A percentile compares a stretch with the other conserved stretches of the same genome.
Conservation (phyloP, 1,140 invertebrate species). For the Ceratosolen solmsi region DNA sequence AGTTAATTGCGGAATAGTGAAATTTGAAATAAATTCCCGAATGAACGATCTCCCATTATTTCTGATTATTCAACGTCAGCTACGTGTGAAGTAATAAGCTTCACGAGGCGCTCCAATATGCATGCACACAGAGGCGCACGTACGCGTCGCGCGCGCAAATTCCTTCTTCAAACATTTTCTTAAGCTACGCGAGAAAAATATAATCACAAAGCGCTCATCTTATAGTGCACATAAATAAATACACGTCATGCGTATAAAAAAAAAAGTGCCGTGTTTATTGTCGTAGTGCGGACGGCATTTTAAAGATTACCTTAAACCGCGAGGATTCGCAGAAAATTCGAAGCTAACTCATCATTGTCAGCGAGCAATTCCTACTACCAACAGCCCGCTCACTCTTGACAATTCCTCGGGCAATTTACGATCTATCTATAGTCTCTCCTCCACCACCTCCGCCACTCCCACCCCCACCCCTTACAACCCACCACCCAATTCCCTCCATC, state of each 20-base stretch:
- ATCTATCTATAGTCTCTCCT: neutral
- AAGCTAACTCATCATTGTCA: conserved; percentile 3
- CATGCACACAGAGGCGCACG: too few species aligned
- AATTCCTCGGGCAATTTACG: neutral
- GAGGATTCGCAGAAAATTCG: conserved; percentile 7
- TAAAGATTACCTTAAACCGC: neutral
- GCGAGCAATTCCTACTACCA: neutral
- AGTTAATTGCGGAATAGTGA: too few species aligned
- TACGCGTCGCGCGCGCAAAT: too few species aligned
- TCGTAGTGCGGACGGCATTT: neutral
- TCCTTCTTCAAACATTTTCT: neutral
- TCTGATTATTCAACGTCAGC: too few species aligned
- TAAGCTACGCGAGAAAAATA: neutral
- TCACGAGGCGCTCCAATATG: too few species aligned
- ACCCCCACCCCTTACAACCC: too few species aligned
- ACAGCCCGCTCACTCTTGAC: neutral
- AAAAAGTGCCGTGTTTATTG: neutral
- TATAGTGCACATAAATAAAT: neutral
- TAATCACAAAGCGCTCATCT: too few species aligned
- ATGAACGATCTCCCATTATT: too few species aligned
- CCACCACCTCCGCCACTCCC: neutral
- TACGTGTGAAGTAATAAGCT: too few species aligned
- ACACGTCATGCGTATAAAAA: neutral
- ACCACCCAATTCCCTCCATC: neutral
- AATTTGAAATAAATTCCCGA: too few species aligned